Evolutionary conservation across 2,797 vertebrate species (phyloP).

Genomic region (Melanotaenia pygmaea): DNA sequence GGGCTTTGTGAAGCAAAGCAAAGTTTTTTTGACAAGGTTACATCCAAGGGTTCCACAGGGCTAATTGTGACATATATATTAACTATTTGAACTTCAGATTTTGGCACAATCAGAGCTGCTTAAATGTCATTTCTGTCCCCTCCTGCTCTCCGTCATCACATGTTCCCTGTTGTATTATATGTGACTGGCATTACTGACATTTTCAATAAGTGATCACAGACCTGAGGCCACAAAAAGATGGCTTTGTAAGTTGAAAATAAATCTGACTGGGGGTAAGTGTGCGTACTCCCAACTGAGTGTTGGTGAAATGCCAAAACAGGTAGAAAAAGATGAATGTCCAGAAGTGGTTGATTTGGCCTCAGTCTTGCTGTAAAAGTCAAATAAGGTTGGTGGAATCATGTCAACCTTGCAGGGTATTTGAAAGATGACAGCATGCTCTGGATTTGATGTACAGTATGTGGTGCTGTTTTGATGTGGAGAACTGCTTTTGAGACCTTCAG

Average conservation of each 20-base stretch:
- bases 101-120: neutral
- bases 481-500: constrained; percentile 28
- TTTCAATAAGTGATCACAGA: constrained; percentile 19
- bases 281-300: neutral
- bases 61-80: neutral
- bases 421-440: constrained; percentile 9
- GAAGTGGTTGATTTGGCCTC: neutral
- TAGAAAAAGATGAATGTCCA: constrained; percentile 18
- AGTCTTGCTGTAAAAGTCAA: constrained; percentile 13
- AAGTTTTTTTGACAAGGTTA: neutral
- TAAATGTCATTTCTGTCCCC: neutral
- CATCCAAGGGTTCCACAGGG: neutral
- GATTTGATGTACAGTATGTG: constrained; percentile 5
- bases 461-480: constrained; percentile 1
- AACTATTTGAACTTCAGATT: neutral
- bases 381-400: constrained; percentile 10
- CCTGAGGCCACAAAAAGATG: constrained; percentile 7
- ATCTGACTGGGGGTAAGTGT: neutral
- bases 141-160: constrained; percentile 6
- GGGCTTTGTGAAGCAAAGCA: neutral
- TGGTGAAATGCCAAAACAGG: constrained; percentile 5
- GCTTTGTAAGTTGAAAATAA: constrained; percentile 16
- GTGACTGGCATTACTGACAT: constrained; percentile 20
- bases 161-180: neutral
- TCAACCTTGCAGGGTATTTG: constrained; percentile 1